phyloP scores from a whole-genome alignment of 2,113 vertebrate genomes.

The Otolemur garnettii region DNA sequence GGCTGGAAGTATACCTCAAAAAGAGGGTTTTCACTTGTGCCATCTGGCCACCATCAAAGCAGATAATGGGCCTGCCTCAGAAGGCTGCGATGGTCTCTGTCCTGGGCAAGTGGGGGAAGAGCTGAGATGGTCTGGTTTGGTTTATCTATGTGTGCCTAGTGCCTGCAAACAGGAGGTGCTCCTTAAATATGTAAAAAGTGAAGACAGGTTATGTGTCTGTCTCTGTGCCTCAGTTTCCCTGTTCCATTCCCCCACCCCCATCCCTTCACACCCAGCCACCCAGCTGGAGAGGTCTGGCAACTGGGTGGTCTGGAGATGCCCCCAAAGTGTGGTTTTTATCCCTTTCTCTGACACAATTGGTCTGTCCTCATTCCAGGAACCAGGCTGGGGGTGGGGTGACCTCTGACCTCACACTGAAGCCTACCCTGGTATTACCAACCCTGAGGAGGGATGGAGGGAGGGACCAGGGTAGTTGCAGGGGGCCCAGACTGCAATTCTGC shows the following conservation, averaged over 20 bases:
- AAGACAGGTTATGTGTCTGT: not conserved
- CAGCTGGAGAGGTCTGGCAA: not conserved
- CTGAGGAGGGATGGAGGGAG: not conserved
- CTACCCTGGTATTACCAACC: conserved; percentile 15
- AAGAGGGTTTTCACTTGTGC: not conserved
- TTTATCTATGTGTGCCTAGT: not conserved
- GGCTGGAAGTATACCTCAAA: not conserved
- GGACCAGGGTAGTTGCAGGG: not conserved
- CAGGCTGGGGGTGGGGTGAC: conserved; percentile 72
- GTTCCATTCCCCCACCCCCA: no score
- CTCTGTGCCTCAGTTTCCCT: conserved; percentile 13
- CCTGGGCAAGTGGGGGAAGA: not conserved
- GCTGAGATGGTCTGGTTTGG: no score
- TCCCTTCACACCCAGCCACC: not conserved
- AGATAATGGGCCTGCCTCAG: no score
- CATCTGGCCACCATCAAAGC: not conserved
- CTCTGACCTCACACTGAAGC: conserved; percentile 70
- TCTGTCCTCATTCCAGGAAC: conserved; percentile 78
- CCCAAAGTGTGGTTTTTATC: conserved; percentile 62
- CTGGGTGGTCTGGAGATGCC: conserved; percentile 60
- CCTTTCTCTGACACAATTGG: conserved; percentile 65
- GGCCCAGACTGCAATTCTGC: not conserved
- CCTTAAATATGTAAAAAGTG: rapidly evolving
- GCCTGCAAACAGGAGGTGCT: not conserved
- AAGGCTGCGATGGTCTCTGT: rapidly evolving